phyloP scores from a whole-genome alignment of 2,797 vertebrate species.

The Mastacembelus armatus region DNA sequence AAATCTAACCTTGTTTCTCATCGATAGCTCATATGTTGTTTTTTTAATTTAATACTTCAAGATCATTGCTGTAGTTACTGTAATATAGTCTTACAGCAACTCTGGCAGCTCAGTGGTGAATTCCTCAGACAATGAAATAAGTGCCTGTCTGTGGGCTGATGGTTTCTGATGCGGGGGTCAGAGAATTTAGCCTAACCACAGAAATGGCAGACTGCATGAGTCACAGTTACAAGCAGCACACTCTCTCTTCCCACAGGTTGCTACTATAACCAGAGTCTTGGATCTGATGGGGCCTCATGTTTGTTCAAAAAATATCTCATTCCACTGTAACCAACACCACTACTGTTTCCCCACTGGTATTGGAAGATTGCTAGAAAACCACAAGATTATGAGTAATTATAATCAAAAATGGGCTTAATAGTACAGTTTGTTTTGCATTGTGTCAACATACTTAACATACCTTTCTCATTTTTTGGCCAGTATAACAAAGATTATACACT shows the following conservation, averaged over 20 bases:
- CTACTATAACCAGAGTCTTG: slow-evolving; percentile 10
- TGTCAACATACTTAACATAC: not conserved
- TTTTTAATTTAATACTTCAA: slow-evolving; percentile 11
- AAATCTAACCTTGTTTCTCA: slow-evolving; percentile 5
- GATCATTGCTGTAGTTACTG: slow-evolving; percentile 20
- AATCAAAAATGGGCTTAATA: not conserved
- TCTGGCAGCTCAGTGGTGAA: slow-evolving; percentile 38
- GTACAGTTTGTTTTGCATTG: not conserved
- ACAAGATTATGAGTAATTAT: not conserved
- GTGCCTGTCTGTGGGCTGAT: slow-evolving; percentile 65
- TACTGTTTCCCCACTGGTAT: not conserved
- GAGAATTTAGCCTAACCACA: slow-evolving; percentile 68
- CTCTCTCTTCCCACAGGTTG: slow-evolving; percentile 58
- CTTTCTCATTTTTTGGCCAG: not conserved
- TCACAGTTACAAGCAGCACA: slow-evolving; percentile 61
- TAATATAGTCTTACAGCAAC: slow-evolving; percentile 31
- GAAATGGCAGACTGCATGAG: slow-evolving; percentile 62
- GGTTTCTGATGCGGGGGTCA: slow-evolving; percentile 78
- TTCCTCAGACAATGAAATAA: slow-evolving; percentile 67
- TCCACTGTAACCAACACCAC: slow-evolving; percentile 1
- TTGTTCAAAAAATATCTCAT: slow-evolving; percentile 15
- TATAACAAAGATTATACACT: not conserved
- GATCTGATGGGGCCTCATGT: not conserved
- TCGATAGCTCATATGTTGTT: not conserved
- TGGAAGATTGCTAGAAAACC: not conserved